Conservation (phyloP, 2,113 vertebrate genomes). For the Sceloporus tristichus region DNA sequence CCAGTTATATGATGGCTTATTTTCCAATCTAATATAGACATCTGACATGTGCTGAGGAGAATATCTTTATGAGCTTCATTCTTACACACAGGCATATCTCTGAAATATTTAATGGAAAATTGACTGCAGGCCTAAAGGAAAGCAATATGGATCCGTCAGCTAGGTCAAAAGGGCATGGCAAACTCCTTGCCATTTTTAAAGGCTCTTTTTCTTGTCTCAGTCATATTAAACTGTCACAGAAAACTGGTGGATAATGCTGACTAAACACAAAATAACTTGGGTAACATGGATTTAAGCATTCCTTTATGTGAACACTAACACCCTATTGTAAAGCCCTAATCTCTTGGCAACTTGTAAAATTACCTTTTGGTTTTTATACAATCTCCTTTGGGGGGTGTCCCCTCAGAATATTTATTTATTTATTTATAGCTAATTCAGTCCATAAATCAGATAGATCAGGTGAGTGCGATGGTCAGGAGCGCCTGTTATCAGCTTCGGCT, state of each 20-base stretch:
- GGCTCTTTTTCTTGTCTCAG: neutral
- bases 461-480: too few species aligned
- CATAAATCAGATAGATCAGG: neutral
- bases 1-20: neutral
- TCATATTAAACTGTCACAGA: neutral
- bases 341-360: neutral
- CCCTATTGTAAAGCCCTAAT: neutral
- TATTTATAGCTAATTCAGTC: neutral
- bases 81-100: neutral
- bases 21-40: neutral
- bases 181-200: slow-evolving; percentile 16
- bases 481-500: too few species aligned
- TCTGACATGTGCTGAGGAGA: neutral
- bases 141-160: neutral
- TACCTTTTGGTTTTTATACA: neutral
- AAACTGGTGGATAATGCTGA: neutral
- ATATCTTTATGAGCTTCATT: neutral
- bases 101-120: neutral
- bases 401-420: neutral
- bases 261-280: neutral
- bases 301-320: neutral
- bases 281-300: neutral
- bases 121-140: neutral
- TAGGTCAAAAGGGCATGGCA: neutral
- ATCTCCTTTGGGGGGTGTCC: neutral